Percentiles rank a stretch among this genome's conserved stretches.
These are phyloP conservation scores for Dreissena rostriformis DNA, from an alignment of 1,140 invertebrate genomes.

Conservation along the genomic window DNA sequence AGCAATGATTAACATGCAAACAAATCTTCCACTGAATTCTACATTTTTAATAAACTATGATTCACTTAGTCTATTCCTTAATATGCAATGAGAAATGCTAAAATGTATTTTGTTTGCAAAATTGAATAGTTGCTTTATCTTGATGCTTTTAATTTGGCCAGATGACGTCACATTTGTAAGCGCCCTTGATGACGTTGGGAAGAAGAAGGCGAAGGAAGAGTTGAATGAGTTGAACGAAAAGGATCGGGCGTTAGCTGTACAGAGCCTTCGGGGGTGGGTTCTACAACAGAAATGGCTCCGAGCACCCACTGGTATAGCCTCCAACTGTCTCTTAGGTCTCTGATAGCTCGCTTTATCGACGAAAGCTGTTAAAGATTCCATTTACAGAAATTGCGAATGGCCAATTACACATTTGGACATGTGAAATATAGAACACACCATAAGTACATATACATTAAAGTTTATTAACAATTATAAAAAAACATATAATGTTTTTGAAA, in stretches of 20 bases:
- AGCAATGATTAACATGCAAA: too few relatives aligned
- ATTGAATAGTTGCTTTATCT: too few relatives aligned
- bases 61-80: too few relatives aligned
- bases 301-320: constrained; percentile 55
- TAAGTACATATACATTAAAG: neutral
- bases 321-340: neutral
- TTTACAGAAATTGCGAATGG: neutral
- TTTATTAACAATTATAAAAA: too few relatives aligned
- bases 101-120: too few relatives aligned
- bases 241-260: constrained; percentile 55
- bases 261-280: constrained; percentile 56
- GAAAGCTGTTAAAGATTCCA: neutral
- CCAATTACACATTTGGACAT: neutral
- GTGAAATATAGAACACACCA: neutral
- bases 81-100: too few relatives aligned
- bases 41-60: too few relatives aligned
- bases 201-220: constrained; percentile 63
- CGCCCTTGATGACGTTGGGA: constrained; percentile 42
- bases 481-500: too few relatives aligned
- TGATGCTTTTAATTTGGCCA: too few relatives aligned
- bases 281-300: constrained; percentile 49
- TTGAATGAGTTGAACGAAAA: constrained; percentile 62
- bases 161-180: constrained; percentile 25
- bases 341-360: neutral
- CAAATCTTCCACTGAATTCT: too few relatives aligned